phyloP scores from a whole-genome alignment of 53 echinoderm and acorn worm species.

The Holothuria scabra region DNA sequence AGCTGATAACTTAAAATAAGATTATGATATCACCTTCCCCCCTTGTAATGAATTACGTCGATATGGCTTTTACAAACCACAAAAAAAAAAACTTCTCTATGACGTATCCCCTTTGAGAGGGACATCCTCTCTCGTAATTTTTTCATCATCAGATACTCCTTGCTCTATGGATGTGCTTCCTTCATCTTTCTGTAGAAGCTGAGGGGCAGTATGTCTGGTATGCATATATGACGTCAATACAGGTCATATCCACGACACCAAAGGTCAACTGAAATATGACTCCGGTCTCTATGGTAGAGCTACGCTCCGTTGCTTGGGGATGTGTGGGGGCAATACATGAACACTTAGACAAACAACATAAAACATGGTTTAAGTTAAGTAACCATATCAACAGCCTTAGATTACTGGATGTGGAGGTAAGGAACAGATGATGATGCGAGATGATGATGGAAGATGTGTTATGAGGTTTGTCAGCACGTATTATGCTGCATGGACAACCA shows the following conservation, averaged over 20 bases:
- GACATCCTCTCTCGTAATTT: constrained; percentile 17
- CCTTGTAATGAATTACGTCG: constrained; percentile 47
- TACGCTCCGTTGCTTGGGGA: constrained; percentile 15
- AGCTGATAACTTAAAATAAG: constrained; percentile 47
- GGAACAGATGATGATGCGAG: neutral
- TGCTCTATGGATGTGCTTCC: constrained; percentile 6
- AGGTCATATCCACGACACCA: neutral
- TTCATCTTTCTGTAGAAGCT: neutral
- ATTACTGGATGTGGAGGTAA: neutral
- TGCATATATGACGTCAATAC: constrained; percentile 50
- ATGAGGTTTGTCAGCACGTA: constrained; percentile 10
- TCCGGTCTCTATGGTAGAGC: neutral
- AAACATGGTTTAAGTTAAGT: constrained; percentile 40
- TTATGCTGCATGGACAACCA: neutral
- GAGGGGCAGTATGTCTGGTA: constrained; percentile 30
- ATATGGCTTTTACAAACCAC: constrained; percentile 9
- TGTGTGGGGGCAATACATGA: constrained; percentile 10
- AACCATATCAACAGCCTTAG: constrained; percentile 23
- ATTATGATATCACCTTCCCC: constrained; percentile 47
- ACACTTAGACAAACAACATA: constrained; percentile 39
- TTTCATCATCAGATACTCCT: constrained; percentile 29
- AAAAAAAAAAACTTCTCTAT: neutral
- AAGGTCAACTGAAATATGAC: constrained; percentile 30
- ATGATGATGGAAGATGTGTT: constrained; percentile 25
- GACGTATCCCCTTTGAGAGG: constrained; percentile 1